Conservation (phyloP, 1,140 invertebrate species). For the Archivesica marissinica region DNA sequence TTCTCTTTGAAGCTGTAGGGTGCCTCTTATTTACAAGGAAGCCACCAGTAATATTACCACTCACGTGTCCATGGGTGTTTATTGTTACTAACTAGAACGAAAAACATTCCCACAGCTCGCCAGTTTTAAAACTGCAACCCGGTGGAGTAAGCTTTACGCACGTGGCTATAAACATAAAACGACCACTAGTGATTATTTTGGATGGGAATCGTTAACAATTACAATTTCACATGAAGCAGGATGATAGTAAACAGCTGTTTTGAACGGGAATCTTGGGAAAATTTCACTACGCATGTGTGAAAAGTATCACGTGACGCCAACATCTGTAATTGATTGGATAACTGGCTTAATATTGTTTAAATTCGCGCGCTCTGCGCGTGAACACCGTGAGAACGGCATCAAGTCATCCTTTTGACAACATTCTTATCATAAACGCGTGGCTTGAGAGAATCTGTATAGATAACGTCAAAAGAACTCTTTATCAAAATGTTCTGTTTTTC, state of each 20-base stretch:
- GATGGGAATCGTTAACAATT: constrained; percentile 34
- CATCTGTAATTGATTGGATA: neutral
- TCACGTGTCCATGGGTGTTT: neutral
- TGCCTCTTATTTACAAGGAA: constrained; percentile 18
- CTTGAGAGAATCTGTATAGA: neutral
- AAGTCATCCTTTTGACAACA: neutral
- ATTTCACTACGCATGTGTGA: constrained; percentile 10
- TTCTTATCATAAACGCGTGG: constrained; percentile 17
- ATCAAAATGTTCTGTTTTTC: neutral
- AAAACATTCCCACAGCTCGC: constrained; percentile 24
- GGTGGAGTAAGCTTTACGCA: constrained; percentile 3
- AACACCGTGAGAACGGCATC: constrained; percentile 7
- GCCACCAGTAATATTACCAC: constrained; percentile 6
- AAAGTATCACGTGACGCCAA: neutral
- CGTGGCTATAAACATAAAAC: constrained; percentile 38
- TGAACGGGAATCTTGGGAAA: neutral
- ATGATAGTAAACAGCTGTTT: constrained; percentile 51
- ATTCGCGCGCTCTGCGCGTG: constrained; percentile 37
- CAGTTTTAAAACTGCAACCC: constrained; percentile 36
- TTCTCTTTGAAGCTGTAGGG: constrained; percentile 9
- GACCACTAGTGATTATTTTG: constrained; percentile 9
- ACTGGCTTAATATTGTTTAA: neutral
- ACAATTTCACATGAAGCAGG: constrained; percentile 35
- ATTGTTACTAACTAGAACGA: constrained; percentile 17
- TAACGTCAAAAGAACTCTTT: constrained; percentile 25